phyloP scores from a whole-genome alignment of 2,113 vertebrate genomes.

The Daphoenositta chrysoptera region DNA sequence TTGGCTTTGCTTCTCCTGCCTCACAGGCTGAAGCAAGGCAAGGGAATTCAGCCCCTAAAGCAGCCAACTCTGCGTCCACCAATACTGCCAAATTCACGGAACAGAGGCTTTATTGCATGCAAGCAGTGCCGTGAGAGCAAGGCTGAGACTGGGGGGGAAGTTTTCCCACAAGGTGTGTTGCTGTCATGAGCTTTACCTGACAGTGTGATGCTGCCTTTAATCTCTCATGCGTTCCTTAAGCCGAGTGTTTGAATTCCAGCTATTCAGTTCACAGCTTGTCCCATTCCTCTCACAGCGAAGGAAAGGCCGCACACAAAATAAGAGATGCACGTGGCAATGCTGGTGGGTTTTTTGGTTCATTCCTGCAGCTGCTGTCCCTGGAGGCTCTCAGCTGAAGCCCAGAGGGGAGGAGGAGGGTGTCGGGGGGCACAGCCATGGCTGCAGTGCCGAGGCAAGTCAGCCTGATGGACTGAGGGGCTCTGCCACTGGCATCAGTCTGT shows the following conservation, averaged over 20 bases:
- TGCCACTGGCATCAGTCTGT: rapidly evolving
- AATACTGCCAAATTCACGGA: not conserved
- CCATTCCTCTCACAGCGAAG: rapidly evolving
- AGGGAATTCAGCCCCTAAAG: not conserved
- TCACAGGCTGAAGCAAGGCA: not conserved
- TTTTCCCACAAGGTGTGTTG: not conserved
- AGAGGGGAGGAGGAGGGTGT: rapidly evolving
- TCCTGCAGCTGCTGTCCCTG: not conserved
- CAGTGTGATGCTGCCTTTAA: rapidly evolving
- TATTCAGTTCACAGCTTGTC: not conserved
- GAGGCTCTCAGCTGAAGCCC: not conserved
- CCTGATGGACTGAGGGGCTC: not conserved
- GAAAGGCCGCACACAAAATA: not conserved
- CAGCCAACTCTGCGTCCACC: rapidly evolving
- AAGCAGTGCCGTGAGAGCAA: not conserved
- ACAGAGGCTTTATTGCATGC: not conserved
- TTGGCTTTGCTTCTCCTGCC: not conserved
- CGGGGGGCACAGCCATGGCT: not conserved
- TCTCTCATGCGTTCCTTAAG: not conserved
- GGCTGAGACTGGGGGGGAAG: not conserved
- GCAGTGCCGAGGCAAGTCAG: not conserved
- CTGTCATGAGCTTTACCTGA: not conserved
- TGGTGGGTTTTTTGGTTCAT: not conserved
- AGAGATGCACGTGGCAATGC: rapidly evolving
- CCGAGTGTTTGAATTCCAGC: rapidly evolving